Percentiles rank a stretch among this genome's conserved stretches.
Conservation (phyloP, 2,797 vertebrate genomes). For the Meda fulgida region DNA sequence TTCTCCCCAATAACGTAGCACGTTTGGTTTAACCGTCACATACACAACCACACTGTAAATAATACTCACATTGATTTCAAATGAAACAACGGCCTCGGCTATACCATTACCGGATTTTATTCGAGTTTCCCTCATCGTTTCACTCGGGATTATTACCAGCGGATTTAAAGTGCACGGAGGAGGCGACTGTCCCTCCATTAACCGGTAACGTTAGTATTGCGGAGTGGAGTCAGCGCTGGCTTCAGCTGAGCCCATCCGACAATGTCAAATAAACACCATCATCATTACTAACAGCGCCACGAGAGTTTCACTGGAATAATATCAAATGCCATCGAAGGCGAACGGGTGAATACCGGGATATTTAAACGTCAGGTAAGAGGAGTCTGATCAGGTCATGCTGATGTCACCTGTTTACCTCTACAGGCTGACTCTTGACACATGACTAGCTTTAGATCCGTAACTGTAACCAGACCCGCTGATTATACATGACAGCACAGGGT, state of each 20-base stretch:
- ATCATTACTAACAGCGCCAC: slow-evolving; percentile 19
- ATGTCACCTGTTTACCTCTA: slow-evolving; percentile 44
- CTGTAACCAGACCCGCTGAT: slow-evolving; percentile 22
- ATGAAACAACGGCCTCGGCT: slow-evolving; percentile 4
- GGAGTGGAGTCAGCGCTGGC: slow-evolving; percentile 14
- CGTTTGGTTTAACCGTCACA: neutral
- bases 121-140: neutral
- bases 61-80: slow-evolving; percentile 22
- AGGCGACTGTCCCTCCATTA: slow-evolving; percentile 21
- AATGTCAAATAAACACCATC: slow-evolving; percentile 43
- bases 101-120: neutral
- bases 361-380: slow-evolving; percentile 37
- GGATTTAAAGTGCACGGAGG: neutral
- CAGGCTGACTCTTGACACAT: slow-evolving; percentile 12
- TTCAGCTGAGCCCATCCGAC: slow-evolving; percentile 14
- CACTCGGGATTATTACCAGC: neutral
- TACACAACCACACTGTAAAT: slow-evolving; percentile 50
- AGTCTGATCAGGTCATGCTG: slow-evolving; percentile 5
- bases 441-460: slow-evolving; percentile 6
- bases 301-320: slow-evolving; percentile 21
- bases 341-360: slow-evolving; percentile 9
- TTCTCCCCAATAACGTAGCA: neutral
- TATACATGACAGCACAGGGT: neutral
- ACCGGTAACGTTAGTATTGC: slow-evolving; percentile 25
- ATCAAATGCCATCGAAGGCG: slow-evolving; percentile 14